Evolutionary conservation across 2,113 vertebrate species (phyloP).

Genomic region (Labeo rohita): DNA sequence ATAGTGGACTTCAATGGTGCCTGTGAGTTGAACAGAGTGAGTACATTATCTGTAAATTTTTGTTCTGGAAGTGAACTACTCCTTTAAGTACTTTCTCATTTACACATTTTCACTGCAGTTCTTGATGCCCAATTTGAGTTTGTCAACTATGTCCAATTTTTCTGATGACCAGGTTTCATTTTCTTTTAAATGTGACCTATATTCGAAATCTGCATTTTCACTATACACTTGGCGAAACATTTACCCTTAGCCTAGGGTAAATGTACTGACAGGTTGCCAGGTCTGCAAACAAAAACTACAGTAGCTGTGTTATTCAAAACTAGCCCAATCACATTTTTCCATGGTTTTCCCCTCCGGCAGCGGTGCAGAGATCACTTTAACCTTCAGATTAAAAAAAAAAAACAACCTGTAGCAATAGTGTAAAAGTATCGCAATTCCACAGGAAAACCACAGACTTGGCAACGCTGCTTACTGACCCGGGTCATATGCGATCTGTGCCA

Average conservation of each 20-base stretch:
- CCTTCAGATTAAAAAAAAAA: neutral
- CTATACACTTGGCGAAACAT: neutral
- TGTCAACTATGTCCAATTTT: neutral
- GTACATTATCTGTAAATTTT: no score
- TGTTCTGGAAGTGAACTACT: no score
- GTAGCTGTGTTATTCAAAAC: neutral
- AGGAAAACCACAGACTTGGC: neutral
- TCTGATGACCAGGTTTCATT: neutral
- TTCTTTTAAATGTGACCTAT: neutral
- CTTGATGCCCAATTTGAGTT: no score
- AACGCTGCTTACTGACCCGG: neutral
- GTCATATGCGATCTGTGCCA: neutral
- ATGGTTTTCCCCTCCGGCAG: neutral
- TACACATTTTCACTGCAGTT: no score
- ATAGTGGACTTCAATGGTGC: no score
- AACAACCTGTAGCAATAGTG: neutral
- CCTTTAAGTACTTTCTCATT: no score
- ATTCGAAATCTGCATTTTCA: neutral
- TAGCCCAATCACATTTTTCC: no score
- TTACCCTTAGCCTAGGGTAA: neutral
- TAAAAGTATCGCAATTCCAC: neutral
- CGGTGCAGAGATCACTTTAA: neutral
- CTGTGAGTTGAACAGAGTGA: no score
- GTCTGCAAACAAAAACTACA: neutral
- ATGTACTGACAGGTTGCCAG: neutral